These are phyloP conservation scores for Xenopus petersii DNA, from an alignment of 2,797 vertebrate genomes.

Conservation along the genomic window DNA sequence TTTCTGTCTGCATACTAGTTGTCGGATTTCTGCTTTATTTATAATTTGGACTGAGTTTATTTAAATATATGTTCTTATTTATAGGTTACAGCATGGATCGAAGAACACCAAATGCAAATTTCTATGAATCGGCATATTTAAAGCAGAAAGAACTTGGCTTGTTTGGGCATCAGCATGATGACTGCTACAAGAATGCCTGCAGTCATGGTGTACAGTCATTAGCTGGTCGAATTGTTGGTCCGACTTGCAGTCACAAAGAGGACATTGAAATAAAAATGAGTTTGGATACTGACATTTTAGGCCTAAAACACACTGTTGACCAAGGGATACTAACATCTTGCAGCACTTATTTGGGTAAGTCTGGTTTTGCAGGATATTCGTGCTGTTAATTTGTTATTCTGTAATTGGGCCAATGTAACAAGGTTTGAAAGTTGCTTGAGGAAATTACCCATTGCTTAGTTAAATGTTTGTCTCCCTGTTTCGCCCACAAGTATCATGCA, in stretches of 20 bases:
- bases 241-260: slow-evolving; percentile 62
- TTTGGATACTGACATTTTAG: slow-evolving; percentile 62
- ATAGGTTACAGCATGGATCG: slow-evolving; percentile 71
- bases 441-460: too few species aligned
- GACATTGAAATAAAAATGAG: slow-evolving; percentile 57
- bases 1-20: too few species aligned
- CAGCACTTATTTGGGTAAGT: slow-evolving; percentile 85
- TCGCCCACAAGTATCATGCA: too few species aligned
- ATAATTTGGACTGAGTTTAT: background rate
- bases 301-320: slow-evolving; percentile 62
- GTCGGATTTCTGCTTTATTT: background rate
- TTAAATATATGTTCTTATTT: background rate
- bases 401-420: too few species aligned
- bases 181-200: slow-evolving; percentile 63
- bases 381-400: too few species aligned
- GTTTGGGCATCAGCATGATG: slow-evolving; percentile 62
- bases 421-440: too few species aligned
- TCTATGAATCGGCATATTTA: slow-evolving; percentile 65
- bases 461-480: too few species aligned
- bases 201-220: slow-evolving; percentile 53
- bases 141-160: slow-evolving; percentile 73
- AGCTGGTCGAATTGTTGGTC: slow-evolving; percentile 53
- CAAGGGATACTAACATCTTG: slow-evolving; percentile 50
- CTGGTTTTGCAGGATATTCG: too few species aligned
- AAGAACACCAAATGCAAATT: slow-evolving; percentile 64